These are phyloP conservation scores for Phthorimaea operculella DNA, from an alignment of 1,140 invertebrate genomes.

Conservation along the genomic window DNA sequence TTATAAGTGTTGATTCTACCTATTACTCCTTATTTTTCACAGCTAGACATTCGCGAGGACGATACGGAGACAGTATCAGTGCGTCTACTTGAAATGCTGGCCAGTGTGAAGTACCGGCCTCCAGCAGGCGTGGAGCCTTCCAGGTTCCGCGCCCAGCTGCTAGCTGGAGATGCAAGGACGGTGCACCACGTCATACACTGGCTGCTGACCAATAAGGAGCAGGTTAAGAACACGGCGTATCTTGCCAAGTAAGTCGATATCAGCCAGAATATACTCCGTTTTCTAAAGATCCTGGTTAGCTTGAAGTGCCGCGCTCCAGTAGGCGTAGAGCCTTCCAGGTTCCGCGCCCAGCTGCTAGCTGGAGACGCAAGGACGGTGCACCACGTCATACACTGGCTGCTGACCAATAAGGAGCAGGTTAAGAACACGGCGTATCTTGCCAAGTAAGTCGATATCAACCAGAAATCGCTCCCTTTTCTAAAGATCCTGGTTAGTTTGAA, in stretches of 20 bases:
- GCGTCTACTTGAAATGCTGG: conserved; percentile 59
- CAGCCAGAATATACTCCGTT: no score
- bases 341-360: conserved; percentile 78
- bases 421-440: conserved; percentile 87
- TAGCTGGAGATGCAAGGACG: conserved; percentile 79
- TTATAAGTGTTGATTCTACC: no score
- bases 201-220: conserved; percentile 77
- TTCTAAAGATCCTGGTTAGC: conserved; percentile 61
- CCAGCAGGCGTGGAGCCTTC: conserved; percentile 50
- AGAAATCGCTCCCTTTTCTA: no score
- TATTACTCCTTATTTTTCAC: not conserved
- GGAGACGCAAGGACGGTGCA: conserved; percentile 82
- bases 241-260: conserved; percentile 70
- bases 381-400: conserved; percentile 83
- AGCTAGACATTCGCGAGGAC: conserved; percentile 60
- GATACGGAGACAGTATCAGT: conserved; percentile 58
- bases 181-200: conserved; percentile 84
- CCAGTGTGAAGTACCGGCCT: conserved; percentile 63
- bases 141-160: conserved; percentile 75
- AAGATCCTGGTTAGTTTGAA: conserved; percentile 64
- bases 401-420: conserved; percentile 77
- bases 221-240: conserved; percentile 85
- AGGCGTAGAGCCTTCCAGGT: conserved; percentile 55
- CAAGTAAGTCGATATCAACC: no score
- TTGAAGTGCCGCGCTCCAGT: conserved; percentile 62